Percentiles rank a stretch among this genome's conserved stretches.
phyloP scores from a whole-genome alignment of 2,888 invertebrate species.

The Masnerella sp. region DNA sequence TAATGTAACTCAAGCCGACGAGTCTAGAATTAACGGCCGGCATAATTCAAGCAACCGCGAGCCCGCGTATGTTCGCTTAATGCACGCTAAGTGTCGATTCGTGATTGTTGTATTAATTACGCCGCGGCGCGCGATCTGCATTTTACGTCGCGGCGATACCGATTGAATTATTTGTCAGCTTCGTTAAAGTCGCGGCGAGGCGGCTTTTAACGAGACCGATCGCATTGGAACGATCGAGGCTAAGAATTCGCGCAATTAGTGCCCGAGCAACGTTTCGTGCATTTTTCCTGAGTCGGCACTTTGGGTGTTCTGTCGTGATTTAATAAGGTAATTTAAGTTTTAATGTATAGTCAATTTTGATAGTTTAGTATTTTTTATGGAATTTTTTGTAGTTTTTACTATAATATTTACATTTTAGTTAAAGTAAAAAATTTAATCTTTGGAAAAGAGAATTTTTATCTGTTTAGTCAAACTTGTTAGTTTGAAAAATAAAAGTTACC shows the following conservation, averaged over 20 bases:
- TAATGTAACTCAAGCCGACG: slow-evolving; percentile 10
- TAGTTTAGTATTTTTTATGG: too few relatives aligned
- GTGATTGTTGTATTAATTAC: slow-evolving; percentile 27
- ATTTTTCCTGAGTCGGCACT: too few relatives aligned
- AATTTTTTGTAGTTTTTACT: too few relatives aligned
- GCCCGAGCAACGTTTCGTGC: too few relatives aligned
- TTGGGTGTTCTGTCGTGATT: neutral
- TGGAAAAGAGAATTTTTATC: too few relatives aligned
- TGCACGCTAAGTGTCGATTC: slow-evolving; percentile 8
- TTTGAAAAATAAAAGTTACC: too few relatives aligned
- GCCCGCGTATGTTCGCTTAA: neutral
- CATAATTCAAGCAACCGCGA: neutral
- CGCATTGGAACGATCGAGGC: slow-evolving; percentile 28
- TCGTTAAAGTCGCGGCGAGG: slow-evolving; percentile 2
- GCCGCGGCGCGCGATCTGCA: slow-evolving; percentile 8
- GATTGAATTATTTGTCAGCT: slow-evolving; percentile 23
- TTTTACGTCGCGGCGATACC: slow-evolving; percentile 25
- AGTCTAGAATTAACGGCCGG: slow-evolving; percentile 5
- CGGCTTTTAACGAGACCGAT: slow-evolving; percentile 15
- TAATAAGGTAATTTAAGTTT: too few relatives aligned
- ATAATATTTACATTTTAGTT: too few relatives aligned
- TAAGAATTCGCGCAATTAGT: slow-evolving; percentile 24
- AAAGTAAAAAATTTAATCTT: too few relatives aligned
- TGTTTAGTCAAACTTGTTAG: too few relatives aligned
- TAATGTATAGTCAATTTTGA: too few relatives aligned